Conservation (phyloP, 2,113 vertebrate genomes). For the Phyllostomus hastatus region DNA sequence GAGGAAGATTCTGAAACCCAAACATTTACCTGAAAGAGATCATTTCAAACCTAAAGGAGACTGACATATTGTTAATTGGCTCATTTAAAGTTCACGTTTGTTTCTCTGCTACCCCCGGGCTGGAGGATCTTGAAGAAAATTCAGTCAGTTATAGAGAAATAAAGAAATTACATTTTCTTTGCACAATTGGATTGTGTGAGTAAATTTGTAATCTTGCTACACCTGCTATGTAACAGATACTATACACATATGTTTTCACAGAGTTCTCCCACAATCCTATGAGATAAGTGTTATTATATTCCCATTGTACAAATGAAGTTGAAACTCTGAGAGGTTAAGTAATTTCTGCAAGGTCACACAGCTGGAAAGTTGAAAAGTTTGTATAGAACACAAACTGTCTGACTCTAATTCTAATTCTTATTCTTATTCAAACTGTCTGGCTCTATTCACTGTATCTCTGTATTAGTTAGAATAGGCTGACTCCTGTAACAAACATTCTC, state of each 20-base stretch:
- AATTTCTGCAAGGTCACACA: conserved; percentile 61
- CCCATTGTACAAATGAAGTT: conserved; percentile 66
- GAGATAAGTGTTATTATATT: conserved; percentile 63
- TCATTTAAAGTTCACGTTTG: conserved; percentile 71
- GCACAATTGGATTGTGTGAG: conserved; percentile 61
- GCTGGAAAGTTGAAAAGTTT: conserved; percentile 39
- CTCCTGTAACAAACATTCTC: not conserved
- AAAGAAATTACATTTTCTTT: conserved; percentile 68
- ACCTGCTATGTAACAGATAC: conserved; percentile 69
- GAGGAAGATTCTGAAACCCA: not conserved
- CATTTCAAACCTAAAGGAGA: conserved; percentile 49
- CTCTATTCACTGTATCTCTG: not conserved
- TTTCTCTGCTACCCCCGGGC: conserved; percentile 62
- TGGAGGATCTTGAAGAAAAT: conserved; percentile 63
- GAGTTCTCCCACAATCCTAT: conserved; percentile 39
- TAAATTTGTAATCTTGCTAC: conserved; percentile 63
- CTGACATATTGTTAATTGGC: conserved; percentile 72
- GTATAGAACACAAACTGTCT: not conserved
- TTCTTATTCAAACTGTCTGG: no score
- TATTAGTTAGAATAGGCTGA: not conserved
- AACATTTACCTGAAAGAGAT: conserved; percentile 62
- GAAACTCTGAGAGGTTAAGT: conserved; percentile 63
- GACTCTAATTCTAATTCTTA: not conserved
- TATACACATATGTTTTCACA: conserved; percentile 63
- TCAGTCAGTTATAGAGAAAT: conserved; percentile 69